Percentiles rank a stretch among this genome's conserved stretches.
These are phyloP conservation scores for Anarhynchus alexandrinus DNA, from an alignment of 2,113 vertebrate genomes.

Conservation along the genomic window DNA sequence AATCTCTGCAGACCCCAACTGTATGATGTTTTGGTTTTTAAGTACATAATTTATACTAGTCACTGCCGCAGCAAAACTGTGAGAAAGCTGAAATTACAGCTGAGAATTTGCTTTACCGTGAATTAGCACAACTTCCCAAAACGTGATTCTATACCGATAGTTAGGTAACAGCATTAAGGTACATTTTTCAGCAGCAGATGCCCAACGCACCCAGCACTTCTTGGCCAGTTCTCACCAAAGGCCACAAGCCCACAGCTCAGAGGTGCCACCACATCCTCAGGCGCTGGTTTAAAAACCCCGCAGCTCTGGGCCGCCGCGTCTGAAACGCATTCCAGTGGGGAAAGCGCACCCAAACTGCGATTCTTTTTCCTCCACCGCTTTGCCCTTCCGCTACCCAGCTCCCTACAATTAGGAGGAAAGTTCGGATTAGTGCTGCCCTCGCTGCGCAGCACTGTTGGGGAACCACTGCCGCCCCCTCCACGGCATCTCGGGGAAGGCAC, in stretches of 20 bases:
- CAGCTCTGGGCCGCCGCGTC: background rate
- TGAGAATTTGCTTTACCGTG: background rate
- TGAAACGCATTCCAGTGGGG: background rate
- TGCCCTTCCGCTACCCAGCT: background rate
- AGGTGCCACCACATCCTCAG: background rate
- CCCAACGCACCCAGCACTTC: background rate
- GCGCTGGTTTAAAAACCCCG: background rate
- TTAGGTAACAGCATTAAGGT: rapidly evolving
- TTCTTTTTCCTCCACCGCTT: background rate
- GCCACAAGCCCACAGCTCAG: background rate
- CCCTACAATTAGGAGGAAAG: background rate
- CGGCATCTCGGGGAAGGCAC: rapidly evolving
- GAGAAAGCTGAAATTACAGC: background rate
- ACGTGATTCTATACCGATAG: background rate
- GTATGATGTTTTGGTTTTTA: background rate
- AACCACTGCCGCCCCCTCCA: background rate
- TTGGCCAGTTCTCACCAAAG: background rate
- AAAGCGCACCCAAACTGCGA: rapidly evolving
- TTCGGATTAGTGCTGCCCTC: too few relatives aligned
- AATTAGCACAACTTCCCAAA: background rate
- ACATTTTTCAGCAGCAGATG: background rate
- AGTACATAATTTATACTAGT: background rate
- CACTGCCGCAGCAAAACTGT: background rate
- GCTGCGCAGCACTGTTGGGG: background rate
- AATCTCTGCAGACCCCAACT: background rate